phyloP scores from a whole-genome alignment of 92 coral and sea anemone genomes.

The Zoanthus sansibaricus region DNA sequence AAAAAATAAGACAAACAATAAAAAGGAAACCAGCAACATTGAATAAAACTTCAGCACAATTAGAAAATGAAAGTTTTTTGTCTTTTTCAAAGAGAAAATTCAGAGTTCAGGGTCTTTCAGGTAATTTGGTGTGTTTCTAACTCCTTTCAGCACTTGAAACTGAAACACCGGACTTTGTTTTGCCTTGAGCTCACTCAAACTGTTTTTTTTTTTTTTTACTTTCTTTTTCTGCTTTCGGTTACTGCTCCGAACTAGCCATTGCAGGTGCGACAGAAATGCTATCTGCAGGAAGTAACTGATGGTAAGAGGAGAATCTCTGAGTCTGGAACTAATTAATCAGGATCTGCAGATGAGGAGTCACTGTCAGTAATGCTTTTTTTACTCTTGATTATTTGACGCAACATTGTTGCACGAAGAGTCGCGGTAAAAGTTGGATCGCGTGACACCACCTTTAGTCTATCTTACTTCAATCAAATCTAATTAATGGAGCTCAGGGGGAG shows the following conservation, averaged over 20 bases:
- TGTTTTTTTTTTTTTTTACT: background rate
- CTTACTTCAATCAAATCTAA: too few relatives aligned
- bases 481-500: too few relatives aligned
- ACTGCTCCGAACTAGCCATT: background rate
- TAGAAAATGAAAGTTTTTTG: background rate
- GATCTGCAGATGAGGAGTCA: background rate
- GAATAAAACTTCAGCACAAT: background rate
- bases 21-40: background rate
- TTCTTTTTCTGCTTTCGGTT: background rate
- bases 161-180: background rate
- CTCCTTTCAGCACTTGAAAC: background rate
- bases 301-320: background rate
- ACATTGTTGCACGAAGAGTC: too few relatives aligned
- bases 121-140: background rate
- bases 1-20: too few relatives aligned
- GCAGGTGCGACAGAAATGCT: background rate
- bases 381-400: too few relatives aligned
- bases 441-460: too few relatives aligned
- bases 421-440: too few relatives aligned
- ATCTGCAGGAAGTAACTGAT: background rate
- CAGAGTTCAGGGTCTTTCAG: background rate
- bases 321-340: background rate
- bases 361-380: too few relatives aligned
- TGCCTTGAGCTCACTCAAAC: background rate
- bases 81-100: background rate